Conservation (phyloP, 1,140 invertebrate species). For the Pogonomyrmex barbatus region DNA sequence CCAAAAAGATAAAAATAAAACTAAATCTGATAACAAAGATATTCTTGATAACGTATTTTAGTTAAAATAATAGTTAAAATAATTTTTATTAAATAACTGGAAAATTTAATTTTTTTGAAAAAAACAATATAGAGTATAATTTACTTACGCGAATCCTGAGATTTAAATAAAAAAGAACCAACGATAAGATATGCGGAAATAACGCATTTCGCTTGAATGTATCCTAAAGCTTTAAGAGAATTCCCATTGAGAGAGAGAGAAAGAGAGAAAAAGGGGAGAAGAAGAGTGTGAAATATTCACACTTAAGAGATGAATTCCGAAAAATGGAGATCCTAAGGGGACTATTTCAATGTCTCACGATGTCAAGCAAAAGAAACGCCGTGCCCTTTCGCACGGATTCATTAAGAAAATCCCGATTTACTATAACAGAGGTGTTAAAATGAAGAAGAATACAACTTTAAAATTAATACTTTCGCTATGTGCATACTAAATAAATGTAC, state of each 20-base stretch:
- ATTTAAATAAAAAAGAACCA: constrained; percentile 8
- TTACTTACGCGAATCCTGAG: neutral
- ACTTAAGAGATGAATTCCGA: neutral
- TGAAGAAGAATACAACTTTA: neutral
- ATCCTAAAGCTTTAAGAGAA: constrained; percentile 5
- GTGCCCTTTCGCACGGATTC: neutral
- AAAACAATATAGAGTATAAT: neutral
- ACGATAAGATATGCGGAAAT: neutral
- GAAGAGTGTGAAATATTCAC: constrained; percentile 37
- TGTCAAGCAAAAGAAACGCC: neutral
- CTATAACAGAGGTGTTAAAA: neutral
- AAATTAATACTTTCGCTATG: constrained; percentile 12
- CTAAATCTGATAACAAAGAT: neutral
- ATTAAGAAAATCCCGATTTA: constrained; percentile 42
- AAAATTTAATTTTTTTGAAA: neutral
- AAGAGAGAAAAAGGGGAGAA: neutral
- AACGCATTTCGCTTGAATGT: constrained; percentile 9
- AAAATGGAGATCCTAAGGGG: constrained; percentile 11
- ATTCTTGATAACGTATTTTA: neutral
- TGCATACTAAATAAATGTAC: neutral
- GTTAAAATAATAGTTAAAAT: neutral
- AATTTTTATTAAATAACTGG: neutral
- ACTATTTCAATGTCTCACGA: constrained; percentile 12
- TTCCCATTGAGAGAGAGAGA: neutral
- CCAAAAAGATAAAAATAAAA: neutral